These are phyloP conservation scores for Sminthurinus signatus DNA, from an alignment of 1,140 invertebrate genomes.

Conservation along the genomic window DNA sequence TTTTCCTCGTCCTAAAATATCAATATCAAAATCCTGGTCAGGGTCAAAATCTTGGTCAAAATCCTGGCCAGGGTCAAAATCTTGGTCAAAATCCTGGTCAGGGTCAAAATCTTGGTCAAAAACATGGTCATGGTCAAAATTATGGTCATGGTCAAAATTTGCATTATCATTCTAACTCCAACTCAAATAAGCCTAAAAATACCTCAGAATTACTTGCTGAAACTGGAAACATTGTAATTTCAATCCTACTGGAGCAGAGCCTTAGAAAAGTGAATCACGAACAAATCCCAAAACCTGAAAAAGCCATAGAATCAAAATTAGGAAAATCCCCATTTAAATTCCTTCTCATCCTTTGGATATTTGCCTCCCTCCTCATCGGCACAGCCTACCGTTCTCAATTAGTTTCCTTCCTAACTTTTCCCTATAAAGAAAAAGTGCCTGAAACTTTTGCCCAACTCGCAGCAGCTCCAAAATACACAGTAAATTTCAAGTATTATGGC, in stretches of 20 bases:
- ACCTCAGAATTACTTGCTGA: background rate
- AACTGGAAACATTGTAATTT: background rate
- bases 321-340: too few relatives aligned
- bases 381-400: constrained; percentile 10
- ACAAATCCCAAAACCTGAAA: too few relatives aligned
- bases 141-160: too few relatives aligned
- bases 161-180: too few relatives aligned
- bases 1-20: background rate
- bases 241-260: background rate
- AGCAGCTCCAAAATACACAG: background rate
- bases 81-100: too few relatives aligned
- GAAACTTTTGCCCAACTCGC: background rate
- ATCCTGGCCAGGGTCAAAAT: too few relatives aligned
- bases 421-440: background rate
- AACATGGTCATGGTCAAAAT: too few relatives aligned
- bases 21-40: too few relatives aligned
- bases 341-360: too few relatives aligned
- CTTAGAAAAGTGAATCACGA: background rate
- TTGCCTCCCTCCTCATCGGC: constrained; percentile 1
- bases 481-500: background rate
- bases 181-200: background rate
- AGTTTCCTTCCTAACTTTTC: constrained; percentile 3
- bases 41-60: too few relatives aligned
- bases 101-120: too few relatives aligned
- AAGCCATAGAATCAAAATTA: background rate